Evolutionary conservation across 2,888 invertebrate genomes (phyloP), one percentile per base, ranked within the genome.

Genomic region (Hydrotaea cyrtoneurina): DNA sequence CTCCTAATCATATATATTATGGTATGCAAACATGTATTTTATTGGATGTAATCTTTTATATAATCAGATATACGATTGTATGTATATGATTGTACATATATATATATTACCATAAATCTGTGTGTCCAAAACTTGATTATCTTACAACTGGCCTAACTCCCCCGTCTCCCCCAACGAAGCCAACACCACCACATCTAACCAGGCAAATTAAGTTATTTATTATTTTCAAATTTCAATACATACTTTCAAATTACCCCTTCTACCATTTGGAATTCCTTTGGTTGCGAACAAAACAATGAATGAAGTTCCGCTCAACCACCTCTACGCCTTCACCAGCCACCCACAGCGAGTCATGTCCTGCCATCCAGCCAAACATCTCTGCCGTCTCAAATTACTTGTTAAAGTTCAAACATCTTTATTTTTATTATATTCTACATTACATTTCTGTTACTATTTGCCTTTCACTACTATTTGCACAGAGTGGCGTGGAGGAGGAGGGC

Each of bases 331-430:
- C 31, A 7, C 31, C 31, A 2, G 3, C 31, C 31, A 4, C 31
- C 31, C 31, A 31, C 2, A n/a, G n/a, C n/a, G n/a, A n/a, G n/a
- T n/a, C 3, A 31, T 2, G 31, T 7, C 31, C 31, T 4, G 31
- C 7, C 31, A 31, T 31, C 7, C 31, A 31, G 2, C 31, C 31
- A 31, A 7, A 2, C 31, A 13, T 26, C 26, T 13, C 26, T 23
- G 59, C 43, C 46, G 62, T 19, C 74, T 74, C 46, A 46, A 59
- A 74, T 74, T 57, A 62, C 74, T 46, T 74, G 55, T 71, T 69
- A 72, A 72, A 72, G 78, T 82, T 82, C 64, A 76, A 82, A 78
- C 71, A 43, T 55, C 64, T 62, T 78, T 72, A 78, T 82, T 78
- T 78, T n/a, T n/a, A n/a, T n/a, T n/a, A n/a, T n/a, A n/a, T n/a